A percentile compares a stretch with the other conserved stretches of the same genome.
These are phyloP conservation scores for Nilaparvata lugens DNA, from an alignment of 1,140 invertebrate species.

Conservation along the genomic window DNA sequence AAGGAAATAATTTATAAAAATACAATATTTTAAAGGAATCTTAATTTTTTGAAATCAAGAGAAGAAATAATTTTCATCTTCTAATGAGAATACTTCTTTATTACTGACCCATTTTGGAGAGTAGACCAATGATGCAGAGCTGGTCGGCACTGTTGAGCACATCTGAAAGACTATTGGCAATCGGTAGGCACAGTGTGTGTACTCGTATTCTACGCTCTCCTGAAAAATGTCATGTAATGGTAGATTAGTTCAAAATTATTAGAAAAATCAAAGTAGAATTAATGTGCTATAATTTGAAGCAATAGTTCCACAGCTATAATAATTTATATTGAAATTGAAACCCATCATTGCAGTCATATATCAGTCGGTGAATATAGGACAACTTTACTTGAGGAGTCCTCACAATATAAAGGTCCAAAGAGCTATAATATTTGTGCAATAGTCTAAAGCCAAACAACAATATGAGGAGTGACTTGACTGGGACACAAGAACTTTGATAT, in stretches of 20 bases:
- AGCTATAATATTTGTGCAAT: too few species aligned
- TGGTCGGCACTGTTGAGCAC: constrained; percentile 90
- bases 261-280: too few species aligned
- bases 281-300: too few species aligned
- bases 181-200: constrained; percentile 91
- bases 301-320: too few species aligned
- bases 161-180: constrained; percentile 73
- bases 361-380: too few species aligned
- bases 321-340: constrained; percentile 6
- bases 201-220: constrained; percentile 94
- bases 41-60: constrained; percentile 6
- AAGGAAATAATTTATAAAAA: too few species aligned
- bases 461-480: too few species aligned
- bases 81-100: constrained; percentile 8
- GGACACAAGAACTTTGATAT: too few species aligned
- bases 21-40: not conserved
- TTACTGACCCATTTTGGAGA: constrained; percentile 86
- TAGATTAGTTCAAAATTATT: constrained; percentile 10
- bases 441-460: too few species aligned
- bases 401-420: too few species aligned
- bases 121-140: constrained; percentile 83
- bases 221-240: constrained; percentile 32
- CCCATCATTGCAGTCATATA: too few species aligned
- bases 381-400: too few species aligned
- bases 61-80: not conserved